A percentile compares a stretch with the other conserved stretches of the same genome.
Evolutionary conservation across 2,888 invertebrate genomes (phyloP).

Genomic region (Anthophora plumipes): DNA sequence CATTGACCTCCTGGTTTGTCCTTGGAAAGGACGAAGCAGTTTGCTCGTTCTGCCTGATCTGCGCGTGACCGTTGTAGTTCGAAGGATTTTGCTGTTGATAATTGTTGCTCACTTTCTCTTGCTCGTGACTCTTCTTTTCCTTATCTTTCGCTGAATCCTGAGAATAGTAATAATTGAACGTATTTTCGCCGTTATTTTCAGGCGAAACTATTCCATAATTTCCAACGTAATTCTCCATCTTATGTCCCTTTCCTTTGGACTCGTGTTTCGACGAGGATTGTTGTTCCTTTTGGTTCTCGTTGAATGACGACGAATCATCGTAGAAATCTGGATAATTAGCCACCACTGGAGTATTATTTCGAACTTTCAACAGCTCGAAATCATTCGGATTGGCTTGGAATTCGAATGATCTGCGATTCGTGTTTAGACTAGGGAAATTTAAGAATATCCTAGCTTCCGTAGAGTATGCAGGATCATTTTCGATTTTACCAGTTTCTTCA

Average conservation of each 20-base stretch:
- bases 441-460: conserved; percentile 77
- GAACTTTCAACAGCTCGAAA: conserved; percentile 81
- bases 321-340: conserved; percentile 81
- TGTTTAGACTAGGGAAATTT: conserved; percentile 68
- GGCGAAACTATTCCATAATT: conserved; percentile 60
- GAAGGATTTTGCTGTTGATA: conserved; percentile 65
- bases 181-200: conserved; percentile 18
- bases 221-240: conserved; percentile 69
- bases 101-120: conserved; percentile 72
- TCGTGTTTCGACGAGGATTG: conserved; percentile 1
- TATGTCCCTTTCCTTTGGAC: conserved; percentile 58
- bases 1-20: conserved; percentile 62
- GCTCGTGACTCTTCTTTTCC: conserved; percentile 57
- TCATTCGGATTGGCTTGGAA: conserved; percentile 74
- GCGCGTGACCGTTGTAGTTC: conserved; percentile 63
- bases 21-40: conserved; percentile 59
- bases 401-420: conserved; percentile 78
- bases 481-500: conserved; percentile 18
- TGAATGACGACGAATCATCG: conserved; percentile 68
- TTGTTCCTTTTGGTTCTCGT: conserved; percentile 28
- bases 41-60: conserved; percentile 41
- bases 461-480: conserved; percentile 76
- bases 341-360: conserved; percentile 79
- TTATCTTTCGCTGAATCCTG: conserved; percentile 44
- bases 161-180: conserved; percentile 61